Evolutionary conservation across 2,888 invertebrate genomes (phyloP).

Genomic region (Melinopterus prodromus): DNA sequence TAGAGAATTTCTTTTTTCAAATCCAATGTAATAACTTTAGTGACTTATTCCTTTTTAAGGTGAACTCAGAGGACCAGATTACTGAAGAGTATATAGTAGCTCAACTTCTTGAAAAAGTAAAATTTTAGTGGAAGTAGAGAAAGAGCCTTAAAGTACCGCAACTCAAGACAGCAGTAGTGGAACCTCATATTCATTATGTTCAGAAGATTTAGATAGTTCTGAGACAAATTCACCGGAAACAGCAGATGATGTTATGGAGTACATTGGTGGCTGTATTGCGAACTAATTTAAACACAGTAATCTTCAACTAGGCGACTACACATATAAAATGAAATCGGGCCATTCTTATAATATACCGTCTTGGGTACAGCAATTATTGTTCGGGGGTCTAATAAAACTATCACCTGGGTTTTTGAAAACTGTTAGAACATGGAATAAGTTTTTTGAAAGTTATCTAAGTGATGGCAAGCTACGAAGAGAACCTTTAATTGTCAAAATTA

Average conservation of each 20-base stretch:
- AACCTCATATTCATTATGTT: background rate
- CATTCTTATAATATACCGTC: conserved; percentile 36
- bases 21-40: too few species aligned
- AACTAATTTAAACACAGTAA: background rate
- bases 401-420: conserved; percentile 33
- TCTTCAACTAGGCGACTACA: conserved; percentile 25
- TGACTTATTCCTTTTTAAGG: too few species aligned
- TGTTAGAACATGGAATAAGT: conserved; percentile 13
- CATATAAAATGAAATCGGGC: conserved; percentile 20
- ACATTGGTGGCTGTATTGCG: conserved; percentile 16
- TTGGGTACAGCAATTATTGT: conserved; percentile 40
- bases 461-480: background rate
- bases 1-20: too few species aligned
- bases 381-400: conserved; percentile 41
- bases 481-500: background rate
- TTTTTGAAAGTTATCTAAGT: background rate
- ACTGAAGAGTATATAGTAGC: too few species aligned
- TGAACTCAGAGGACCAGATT: too few species aligned
- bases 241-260: conserved; percentile 18
- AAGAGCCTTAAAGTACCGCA: too few species aligned
- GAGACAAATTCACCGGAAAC: background rate
- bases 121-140: too few species aligned
- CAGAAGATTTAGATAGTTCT: too few species aligned
- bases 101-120: too few species aligned
- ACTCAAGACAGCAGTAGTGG: too few species aligned